These are phyloP conservation scores for Pao palembangensis DNA, from an alignment of 2,113 vertebrate genomes.

Conservation along the genomic window DNA sequence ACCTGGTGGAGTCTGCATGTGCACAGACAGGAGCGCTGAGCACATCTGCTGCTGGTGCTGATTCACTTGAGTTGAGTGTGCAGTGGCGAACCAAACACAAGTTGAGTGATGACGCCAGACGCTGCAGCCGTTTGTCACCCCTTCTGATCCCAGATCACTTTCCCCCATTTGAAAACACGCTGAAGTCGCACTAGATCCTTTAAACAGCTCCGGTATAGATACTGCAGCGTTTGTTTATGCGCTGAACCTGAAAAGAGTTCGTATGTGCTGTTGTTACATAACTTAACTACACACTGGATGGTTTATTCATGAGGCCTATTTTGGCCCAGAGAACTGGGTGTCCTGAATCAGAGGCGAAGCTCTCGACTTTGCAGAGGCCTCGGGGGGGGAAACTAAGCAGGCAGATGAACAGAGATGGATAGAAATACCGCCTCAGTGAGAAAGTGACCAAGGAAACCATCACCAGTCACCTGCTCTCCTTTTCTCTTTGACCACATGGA, in stretches of 20 bases:
- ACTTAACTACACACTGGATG: conserved; percentile 57
- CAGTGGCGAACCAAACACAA: no score
- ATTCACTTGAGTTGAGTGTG: no score
- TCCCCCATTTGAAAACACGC: no score
- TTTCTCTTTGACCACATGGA: background rate
- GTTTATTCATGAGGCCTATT: conserved; percentile 67
- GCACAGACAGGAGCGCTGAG: no score
- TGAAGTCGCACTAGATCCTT: no score
- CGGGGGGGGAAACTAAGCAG: conserved; percentile 30
- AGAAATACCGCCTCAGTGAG: conserved; percentile 46
- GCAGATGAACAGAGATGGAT: conserved; percentile 39
- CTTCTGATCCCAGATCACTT: no score
- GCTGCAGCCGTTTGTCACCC: no score
- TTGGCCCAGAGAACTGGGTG: conserved; percentile 58
- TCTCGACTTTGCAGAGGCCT: conserved; percentile 43
- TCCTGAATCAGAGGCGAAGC: conserved; percentile 61
- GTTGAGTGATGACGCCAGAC: no score
- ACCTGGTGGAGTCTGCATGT: no score
- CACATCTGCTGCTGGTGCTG: no score
- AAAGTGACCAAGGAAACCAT: conserved; percentile 36
- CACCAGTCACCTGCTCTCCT: conserved; percentile 37
- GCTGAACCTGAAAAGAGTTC: conserved; percentile 19
- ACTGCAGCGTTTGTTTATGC: conserved; percentile 38
- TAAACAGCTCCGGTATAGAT: background rate
- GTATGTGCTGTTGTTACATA: conserved; percentile 57